Base-by-base conservation (phyloP, 2,797 vertebrate species). In the Acropternis orthonyx region DNA sequence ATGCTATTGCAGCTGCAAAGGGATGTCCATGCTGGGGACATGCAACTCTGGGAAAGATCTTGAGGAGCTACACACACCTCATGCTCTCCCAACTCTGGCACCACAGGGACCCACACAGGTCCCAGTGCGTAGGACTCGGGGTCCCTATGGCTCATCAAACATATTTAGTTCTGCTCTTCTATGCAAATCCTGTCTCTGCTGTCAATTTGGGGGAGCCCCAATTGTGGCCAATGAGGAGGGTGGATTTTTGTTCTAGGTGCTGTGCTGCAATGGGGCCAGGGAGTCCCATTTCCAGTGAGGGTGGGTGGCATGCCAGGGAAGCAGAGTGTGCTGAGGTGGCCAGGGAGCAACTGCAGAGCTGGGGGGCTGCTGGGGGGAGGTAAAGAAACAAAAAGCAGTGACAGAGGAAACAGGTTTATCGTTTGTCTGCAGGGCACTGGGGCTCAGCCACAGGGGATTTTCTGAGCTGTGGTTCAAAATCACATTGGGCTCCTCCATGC, bases 301-400 rank as follows among this genome's bases (percentile, higher is more conserved):
- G 0, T 0, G 12, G 69, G 44, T 3, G 0, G 39, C 0, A 0
- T 48, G 67, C 66, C 41, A 34, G 44, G 56, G 39, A 19, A 79
- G 30, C 1, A 0, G n/a, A 36, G 63, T 0, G 1, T 22, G 72
- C 37, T 0, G 3, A 12, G 22, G 67, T 0, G 2, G 13, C 46
- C 1, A 1, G 39, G 58, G 41, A 52, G 48, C 39, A 59, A 18
- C 28, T 2, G 0, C 21, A 39, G 41, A 28, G 51, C 69, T 1
- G 1, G 6, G 17, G 54, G 13, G 30, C 17, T 11, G 71, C 17
- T 19, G 51, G 27, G 55, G 36, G 49, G 28, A 67, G 14, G 11
- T 49, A 73, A 54, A 10, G 23, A 27, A 32, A 41, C 34, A 44
- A 30, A 27, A 52, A 24, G 12, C 51, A 11, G 15, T 14, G 43